Evolutionary conservation across 2,888 invertebrate species (phyloP).

Genomic region (Leptinotarsa juncta): DNA sequence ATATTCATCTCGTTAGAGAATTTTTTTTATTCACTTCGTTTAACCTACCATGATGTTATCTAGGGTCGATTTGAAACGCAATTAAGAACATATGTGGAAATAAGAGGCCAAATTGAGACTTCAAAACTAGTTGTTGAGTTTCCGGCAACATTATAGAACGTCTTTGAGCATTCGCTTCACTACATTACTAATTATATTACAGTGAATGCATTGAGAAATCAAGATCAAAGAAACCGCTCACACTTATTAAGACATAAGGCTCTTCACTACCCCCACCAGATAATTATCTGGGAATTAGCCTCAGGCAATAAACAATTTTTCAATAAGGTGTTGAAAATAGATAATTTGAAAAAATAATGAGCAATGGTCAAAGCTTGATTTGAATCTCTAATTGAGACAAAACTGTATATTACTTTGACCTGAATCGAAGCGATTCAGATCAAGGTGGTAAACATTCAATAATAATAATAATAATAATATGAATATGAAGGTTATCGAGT

Average conservation of each 20-base stretch:
- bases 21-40: too few species aligned
- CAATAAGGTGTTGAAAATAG: conserved; percentile 9
- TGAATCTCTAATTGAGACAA: background rate
- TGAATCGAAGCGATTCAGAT: too few species aligned
- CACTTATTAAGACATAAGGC: conserved; percentile 58
- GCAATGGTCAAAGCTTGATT: background rate
- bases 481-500: too few species aligned
- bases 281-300: conserved; percentile 36
- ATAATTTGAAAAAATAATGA: too few species aligned
- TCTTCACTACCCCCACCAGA: conserved; percentile 53
- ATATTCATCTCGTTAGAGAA: too few species aligned
- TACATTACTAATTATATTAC: conserved; percentile 53
- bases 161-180: conserved; percentile 21
- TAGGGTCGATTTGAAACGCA: too few species aligned
- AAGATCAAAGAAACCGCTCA: conserved; percentile 55
- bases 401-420: too few species aligned
- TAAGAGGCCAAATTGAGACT: background rate
- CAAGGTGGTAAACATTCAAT: too few species aligned
- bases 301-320: conserved; percentile 24
- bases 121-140: background rate
- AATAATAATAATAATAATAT: too few species aligned
- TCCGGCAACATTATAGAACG: background rate
- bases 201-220: conserved; percentile 45
- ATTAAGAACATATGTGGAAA: too few species aligned
- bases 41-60: too few species aligned